Evolutionary conservation across 1,140 invertebrate genomes (phyloP), one percentile per base, ranked within the genome.

Genomic region (Drosophila micromelanica): DNA sequence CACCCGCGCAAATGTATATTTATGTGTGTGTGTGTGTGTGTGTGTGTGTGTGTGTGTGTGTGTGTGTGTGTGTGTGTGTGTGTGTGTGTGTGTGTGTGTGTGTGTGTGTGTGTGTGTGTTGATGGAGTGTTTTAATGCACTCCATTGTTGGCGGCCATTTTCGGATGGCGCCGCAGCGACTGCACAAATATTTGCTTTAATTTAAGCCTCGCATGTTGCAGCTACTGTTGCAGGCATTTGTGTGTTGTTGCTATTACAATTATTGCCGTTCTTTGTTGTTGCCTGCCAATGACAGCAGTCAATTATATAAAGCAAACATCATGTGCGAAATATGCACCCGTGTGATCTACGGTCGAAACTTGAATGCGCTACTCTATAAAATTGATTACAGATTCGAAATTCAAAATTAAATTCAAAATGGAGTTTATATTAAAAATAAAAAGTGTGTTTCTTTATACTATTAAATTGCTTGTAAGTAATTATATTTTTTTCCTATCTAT

Each of bases 131-230:
- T 87, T 89, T 87, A 87, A 87, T 87, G 84, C 82, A 86, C 80
- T 79, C 75, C 78, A 89, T 89, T 87, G 82, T 87, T 78, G 82
- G 51, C 69, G 67, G 78, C 75, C 75, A 77, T 77, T 77, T 74
- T 59, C 49, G 20, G 37, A 12, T 49, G 82, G 82, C 82, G 82
- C 84, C 82, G 52, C 68, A 38, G 57, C 72, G 82, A 82, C 82
- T 87, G 78, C 59, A 70, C 79, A 87, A 87, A 87, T 87, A 87
- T 87, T 89, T 87, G 76, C 79, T 82, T 87, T 87, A 87, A 87
- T 87, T 89, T 76, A 78, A 89, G 84, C 75, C 82, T 87, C 68
- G 82, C 82, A 87, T 87, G 82, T 89, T 87, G 77, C 82, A 77
- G 72, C 51, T 59, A 69, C 68, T 71, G 67, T 76, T 76, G 80